Conservation (phyloP, 2,888 invertebrate genomes). For the Plutella xylostella region DNA sequence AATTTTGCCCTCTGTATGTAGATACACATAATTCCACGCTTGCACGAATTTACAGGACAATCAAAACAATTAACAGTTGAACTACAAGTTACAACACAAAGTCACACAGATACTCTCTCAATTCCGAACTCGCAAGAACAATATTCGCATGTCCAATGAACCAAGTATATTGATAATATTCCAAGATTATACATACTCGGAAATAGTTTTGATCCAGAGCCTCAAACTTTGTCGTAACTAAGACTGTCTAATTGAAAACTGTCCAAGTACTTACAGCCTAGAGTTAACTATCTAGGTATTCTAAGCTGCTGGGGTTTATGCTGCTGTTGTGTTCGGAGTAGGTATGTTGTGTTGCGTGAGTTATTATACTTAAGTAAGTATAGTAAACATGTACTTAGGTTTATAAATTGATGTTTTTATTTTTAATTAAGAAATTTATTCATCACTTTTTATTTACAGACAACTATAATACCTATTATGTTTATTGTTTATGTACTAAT, state of each 20-base stretch:
- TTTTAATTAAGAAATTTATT: neutral
- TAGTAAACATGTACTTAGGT: neutral
- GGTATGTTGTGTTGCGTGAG: neutral
- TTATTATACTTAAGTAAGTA: neutral
- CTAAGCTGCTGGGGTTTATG: neutral
- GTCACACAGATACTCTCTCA: too few species aligned
- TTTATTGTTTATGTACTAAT: too few species aligned
- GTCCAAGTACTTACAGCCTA: constrained; percentile 7
- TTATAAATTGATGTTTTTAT: neutral
- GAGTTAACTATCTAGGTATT: too few species aligned
- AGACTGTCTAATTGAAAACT: constrained; percentile 12
- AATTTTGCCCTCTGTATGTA: too few species aligned
- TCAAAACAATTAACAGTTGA: too few species aligned
- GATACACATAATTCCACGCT: too few species aligned
- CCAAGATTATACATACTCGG: constrained; percentile 3
- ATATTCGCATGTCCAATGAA: too few species aligned
- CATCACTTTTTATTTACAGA: too few species aligned
- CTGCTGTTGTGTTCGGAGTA: neutral
- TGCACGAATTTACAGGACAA: too few species aligned
- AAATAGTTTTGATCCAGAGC: neutral
- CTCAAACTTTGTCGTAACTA: neutral
- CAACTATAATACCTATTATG: too few species aligned
- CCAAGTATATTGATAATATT: neutral
- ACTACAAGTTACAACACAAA: too few species aligned
- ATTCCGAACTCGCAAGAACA: too few species aligned